Percentiles rank a stretch among this genome's conserved stretches.
These are phyloP conservation scores for Taenioides sp. DNA, from an alignment of 2,797 vertebrate species.

Conservation along the genomic window DNA sequence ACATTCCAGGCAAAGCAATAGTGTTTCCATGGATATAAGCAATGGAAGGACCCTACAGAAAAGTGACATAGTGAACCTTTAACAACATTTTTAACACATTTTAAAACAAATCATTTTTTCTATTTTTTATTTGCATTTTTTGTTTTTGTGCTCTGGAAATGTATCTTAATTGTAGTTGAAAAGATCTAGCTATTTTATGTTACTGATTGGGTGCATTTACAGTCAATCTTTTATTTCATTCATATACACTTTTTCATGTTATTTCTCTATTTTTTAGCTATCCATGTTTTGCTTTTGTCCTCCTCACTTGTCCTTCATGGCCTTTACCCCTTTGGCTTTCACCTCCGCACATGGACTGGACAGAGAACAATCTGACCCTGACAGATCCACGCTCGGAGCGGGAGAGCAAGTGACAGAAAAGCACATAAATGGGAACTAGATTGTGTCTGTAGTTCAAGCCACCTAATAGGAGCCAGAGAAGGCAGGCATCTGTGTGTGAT, in stretches of 20 bases:
- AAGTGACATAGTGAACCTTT: too few relatives aligned
- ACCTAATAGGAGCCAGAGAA: constrained; percentile 37
- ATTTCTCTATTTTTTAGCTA: background rate
- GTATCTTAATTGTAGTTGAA: too few relatives aligned
- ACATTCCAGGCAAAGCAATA: too few relatives aligned
- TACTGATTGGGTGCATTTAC: background rate
- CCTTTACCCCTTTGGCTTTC: background rate
- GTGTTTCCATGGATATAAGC: too few relatives aligned
- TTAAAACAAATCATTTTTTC: too few relatives aligned
- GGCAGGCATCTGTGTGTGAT: constrained; percentile 47
- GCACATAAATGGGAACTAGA: constrained; percentile 46
- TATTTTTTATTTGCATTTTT: too few relatives aligned
- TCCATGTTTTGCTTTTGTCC: background rate
- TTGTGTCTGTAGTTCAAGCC: constrained; percentile 41
- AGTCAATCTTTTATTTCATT: background rate
- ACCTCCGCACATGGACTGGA: background rate
- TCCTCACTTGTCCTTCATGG: background rate
- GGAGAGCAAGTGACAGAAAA: constrained; percentile 39
- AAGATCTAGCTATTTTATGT: too few relatives aligned
- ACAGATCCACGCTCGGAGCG: constrained; percentile 27
- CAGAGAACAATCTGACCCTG: constrained; percentile 38
- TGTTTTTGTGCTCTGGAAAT: too few relatives aligned
- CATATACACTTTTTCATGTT: too few relatives aligned
- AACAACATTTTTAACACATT: too few relatives aligned
- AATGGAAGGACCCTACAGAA: too few relatives aligned